Evolutionary conservation across 2,888 invertebrate species (phyloP), one percentile per base, ranked within the genome.

Genomic region (Macaria liturata): DNA sequence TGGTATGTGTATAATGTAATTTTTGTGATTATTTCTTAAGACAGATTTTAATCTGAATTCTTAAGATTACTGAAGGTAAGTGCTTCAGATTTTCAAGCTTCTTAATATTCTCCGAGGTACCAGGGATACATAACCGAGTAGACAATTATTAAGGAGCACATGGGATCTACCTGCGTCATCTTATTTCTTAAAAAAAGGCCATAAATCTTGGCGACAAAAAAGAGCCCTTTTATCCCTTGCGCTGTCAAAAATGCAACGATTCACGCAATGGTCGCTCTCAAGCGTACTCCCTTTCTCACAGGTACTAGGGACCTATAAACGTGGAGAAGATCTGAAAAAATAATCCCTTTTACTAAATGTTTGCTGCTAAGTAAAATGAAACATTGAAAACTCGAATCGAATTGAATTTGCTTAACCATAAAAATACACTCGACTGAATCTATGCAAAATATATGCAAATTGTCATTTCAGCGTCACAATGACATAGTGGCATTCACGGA

Each of bases 31-130:
- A 20, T 2, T 20, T 20, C 20, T 20, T 20, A 20, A 20, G 20
- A 20, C 20, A 20, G 2, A 20, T 20, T 20, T 20, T 20, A 20
- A 20, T 20, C 20, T 20, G 20, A 20, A 20, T 20, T 20, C 20
- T 20, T 2, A 20, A 20, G 20, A 20, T 20, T 20, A 1, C 20
- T 20, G 34, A 37, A 37, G 34, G 34, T 37, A 1, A 7, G 3
- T 37, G 34, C 5, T 37, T 7, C 34, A 37, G 7, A 2, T 37
- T 37, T 37, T 34, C 6, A 4, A 37, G 32, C 34, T 57, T 44
- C 52, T 57, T 60, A 57, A 61, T 57, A 57, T 67, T 71, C 68
- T 59, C 68, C 68, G 46, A 66, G 48, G 32, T 66, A 71, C 67
- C 52, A 65, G 65, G 65, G 53, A 7, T 8, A 46, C 73, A 73